Evolutionary conservation across 2,888 invertebrate genomes (phyloP), one percentile per base, ranked within the genome.

Genomic region (Chrysolina haemoptera): DNA sequence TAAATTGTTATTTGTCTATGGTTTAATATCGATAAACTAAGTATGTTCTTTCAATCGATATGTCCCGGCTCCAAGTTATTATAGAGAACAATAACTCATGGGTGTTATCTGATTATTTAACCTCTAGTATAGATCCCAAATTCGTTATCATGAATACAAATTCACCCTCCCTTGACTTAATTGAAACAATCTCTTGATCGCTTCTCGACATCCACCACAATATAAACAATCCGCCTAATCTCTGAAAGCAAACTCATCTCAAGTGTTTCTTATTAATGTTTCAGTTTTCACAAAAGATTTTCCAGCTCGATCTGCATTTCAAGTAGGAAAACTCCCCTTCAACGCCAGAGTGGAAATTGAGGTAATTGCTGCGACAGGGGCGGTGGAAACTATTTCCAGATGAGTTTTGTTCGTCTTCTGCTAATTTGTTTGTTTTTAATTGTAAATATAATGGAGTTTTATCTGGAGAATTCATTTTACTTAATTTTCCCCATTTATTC

Each of bases 281-380:
- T 48, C 89, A 96, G 96, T 91, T 90, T 96, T 97, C 86, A 89
- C 90, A n/a, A 91, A 91, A 84, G 91, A 94, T 79, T 93, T 88
- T 83, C 97, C 97, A 59, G 97, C 97, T 0, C 91, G 97, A 74
- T 94, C 95, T 68, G 94, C 95, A 14, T 95, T 92, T 85, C 95
- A 97, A 89, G 97, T 95, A 62, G 94, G 91, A 68, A 93, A 92
- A 79, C 87, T 97, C 74, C 96, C 96, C 1, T 86, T 93, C 89
- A 92, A 92, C 73, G 96, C 95, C 0, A 90, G 91, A 48, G 92
- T 97, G 18, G 96, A 97, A 89, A 96, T 97, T 79, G 97, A 97
- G 88, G 95, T 94, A 12, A 91, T 97, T 81, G 97, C 97, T 40
- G 88, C 95, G 62, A 90, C 93, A 74, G 96, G 95, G 27, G 90